Evolutionary conservation across 1,140 invertebrate genomes (phyloP).

Genomic region (Ruditapes philippinarum): DNA sequence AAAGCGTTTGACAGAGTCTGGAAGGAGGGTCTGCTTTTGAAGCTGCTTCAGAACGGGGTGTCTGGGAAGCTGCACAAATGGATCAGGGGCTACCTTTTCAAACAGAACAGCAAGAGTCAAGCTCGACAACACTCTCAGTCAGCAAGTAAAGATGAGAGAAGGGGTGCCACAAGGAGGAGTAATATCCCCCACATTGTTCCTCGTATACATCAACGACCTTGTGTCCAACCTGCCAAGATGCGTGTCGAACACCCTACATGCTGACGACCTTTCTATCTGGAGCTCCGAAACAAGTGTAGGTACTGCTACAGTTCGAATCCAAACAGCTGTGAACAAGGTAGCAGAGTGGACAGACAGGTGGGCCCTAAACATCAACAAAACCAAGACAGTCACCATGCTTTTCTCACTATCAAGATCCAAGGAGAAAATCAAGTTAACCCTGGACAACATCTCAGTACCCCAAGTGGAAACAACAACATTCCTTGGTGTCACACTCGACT

Average conservation of each 20-base stretch:
- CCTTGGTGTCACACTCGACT: neutral
- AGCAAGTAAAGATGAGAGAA: conserved; percentile 1
- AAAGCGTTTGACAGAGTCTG: conserved; percentile 62
- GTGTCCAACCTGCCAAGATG: neutral
- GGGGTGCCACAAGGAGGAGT: conserved; percentile 3
- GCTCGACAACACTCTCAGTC: conserved; percentile 35
- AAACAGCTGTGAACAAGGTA: conserved; percentile 8
- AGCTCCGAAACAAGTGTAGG: neutral
- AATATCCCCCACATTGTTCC: neutral
- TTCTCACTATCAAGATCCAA: conserved; percentile 64
- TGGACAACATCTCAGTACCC: neutral
- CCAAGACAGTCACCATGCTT: conserved; percentile 54
- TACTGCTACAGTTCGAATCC: neutral
- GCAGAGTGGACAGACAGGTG: conserved; percentile 55
- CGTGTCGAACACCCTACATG: neutral
- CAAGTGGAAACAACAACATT: conserved; percentile 9
- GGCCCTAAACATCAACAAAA: conserved; percentile 55
- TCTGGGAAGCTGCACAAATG: conserved; percentile 14
- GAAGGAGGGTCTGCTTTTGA: conserved; percentile 48
- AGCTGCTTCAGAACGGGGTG: conserved; percentile 2
- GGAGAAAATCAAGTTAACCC: conserved; percentile 33
- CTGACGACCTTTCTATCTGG: neutral
- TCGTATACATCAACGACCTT: conserved; percentile 10
- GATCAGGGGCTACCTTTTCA: conserved; percentile 26
- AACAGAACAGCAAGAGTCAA: conserved; percentile 47